Evolutionary conservation across 2,113 vertebrate species (phyloP).

Genomic region (Fulmarus glacialis): DNA sequence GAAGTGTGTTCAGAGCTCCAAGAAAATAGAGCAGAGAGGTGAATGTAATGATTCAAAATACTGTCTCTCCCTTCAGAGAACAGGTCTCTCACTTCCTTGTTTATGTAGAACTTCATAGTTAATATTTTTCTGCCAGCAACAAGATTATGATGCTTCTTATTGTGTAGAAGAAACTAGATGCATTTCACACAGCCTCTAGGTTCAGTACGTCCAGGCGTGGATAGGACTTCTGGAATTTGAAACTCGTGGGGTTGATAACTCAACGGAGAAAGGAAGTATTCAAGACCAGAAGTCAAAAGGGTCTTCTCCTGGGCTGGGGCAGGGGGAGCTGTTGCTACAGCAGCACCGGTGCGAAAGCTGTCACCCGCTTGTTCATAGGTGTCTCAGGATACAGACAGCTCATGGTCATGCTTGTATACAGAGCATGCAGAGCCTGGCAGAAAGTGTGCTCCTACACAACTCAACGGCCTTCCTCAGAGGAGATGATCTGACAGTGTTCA

Average conservation of each 20-base stretch:
- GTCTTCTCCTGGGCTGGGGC: not conserved
- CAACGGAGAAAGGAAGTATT: not conserved
- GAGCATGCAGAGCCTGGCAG: not conserved
- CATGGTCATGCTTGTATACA: not conserved
- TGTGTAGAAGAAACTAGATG: not conserved
- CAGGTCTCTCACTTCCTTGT: not conserved
- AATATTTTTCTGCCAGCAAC: not conserved
- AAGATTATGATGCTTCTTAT: not conserved
- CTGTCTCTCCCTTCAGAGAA: not conserved
- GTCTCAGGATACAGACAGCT: not conserved
- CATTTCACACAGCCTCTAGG: not conserved
- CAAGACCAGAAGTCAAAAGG: not conserved
- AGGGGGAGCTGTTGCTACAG: not conserved
- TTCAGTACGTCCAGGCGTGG: not conserved
- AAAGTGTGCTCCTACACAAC: rapidly evolving
- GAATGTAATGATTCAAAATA: not conserved
- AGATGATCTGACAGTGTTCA: not conserved
- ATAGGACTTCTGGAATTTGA: not conserved
- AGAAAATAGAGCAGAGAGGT: not conserved
- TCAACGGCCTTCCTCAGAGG: not conserved
- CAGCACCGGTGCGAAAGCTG: rapidly evolving
- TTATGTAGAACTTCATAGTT: not conserved
- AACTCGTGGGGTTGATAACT: not conserved
- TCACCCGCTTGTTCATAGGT: not conserved
- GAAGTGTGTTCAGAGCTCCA: not conserved